A percentile compares a stretch with the other conserved stretches of the same genome.
These are phyloP conservation scores for Scomber japonicus DNA, from an alignment of 2,113 vertebrate genomes.

Conservation along the genomic window DNA sequence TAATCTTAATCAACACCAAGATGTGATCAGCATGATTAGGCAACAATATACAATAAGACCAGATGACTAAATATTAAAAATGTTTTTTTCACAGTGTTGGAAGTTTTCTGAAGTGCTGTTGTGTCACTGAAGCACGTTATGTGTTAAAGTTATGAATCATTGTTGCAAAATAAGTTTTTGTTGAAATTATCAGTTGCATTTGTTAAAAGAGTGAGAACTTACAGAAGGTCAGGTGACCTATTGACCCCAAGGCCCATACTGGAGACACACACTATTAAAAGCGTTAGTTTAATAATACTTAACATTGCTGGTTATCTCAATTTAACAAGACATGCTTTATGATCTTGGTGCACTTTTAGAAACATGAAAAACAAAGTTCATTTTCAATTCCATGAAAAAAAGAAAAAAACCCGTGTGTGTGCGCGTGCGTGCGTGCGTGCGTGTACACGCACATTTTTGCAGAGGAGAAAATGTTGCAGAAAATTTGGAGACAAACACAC, in stretches of 20 bases:
- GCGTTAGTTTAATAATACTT: not conserved
- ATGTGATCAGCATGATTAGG: not conserved
- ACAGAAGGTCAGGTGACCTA: slow-evolving; percentile 59
- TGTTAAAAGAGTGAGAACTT: slow-evolving; percentile 24
- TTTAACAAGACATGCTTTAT: slow-evolving; percentile 7
- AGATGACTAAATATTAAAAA: not conserved
- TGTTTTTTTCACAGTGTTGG: not conserved
- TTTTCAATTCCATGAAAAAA: slow-evolving; percentile 10
- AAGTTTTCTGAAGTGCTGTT: not conserved
- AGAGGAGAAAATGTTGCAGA: slow-evolving; percentile 14
- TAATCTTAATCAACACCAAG: not conserved
- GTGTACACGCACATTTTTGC: not conserved
- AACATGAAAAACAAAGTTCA: slow-evolving; percentile 6
- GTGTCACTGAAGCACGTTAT: not conserved
- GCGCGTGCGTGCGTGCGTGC: not conserved
- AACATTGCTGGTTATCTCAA: not conserved
- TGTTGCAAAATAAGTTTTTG: slow-evolving; percentile 23
- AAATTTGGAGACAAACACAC: slow-evolving; percentile 25
- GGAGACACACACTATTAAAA: slow-evolving; percentile 11
- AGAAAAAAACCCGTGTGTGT: not conserved
- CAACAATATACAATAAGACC: not conserved
- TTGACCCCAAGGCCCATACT: slow-evolving; percentile 46
- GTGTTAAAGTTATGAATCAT: slow-evolving; percentile 6
- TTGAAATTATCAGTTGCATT: slow-evolving; percentile 12
- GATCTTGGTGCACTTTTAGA: slow-evolving; percentile 1